A percentile compares a stretch with the other conserved stretches of the same genome.
Conservation (phyloP, 2,113 vertebrate species). For the Seriola quinqueradiata region DNA sequence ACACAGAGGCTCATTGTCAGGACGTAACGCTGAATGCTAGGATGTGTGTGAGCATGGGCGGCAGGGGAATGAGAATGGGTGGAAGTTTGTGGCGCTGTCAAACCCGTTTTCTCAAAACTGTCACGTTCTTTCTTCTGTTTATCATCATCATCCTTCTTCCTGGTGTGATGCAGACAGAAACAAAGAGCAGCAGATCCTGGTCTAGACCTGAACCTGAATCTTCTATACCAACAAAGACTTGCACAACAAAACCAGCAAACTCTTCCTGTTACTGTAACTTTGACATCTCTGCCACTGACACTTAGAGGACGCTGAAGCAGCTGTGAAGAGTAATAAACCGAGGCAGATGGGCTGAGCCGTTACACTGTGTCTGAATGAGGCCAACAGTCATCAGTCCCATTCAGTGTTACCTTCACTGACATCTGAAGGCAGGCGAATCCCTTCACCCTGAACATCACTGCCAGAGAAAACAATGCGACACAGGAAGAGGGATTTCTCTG, state of each 20-base stretch:
- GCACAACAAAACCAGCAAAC: neutral
- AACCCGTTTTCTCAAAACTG: slow-evolving; percentile 1
- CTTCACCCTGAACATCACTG: too few relatives aligned
- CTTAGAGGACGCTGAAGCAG: slow-evolving; percentile 1
- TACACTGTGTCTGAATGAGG: neutral
- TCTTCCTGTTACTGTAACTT: neutral
- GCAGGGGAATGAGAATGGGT: slow-evolving; percentile 31
- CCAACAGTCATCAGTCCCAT: neutral
- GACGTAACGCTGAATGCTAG: neutral
- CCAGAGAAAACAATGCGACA: too few relatives aligned
- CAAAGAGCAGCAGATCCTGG: neutral
- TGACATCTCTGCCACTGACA: slow-evolving; percentile 11
- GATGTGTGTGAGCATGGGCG: slow-evolving; percentile 18
- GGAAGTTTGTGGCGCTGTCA: slow-evolving; percentile 15
- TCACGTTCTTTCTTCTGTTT: neutral
- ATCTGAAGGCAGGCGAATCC: neutral
- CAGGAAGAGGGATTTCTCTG: too few relatives aligned
- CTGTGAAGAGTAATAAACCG: slow-evolving; percentile 12
- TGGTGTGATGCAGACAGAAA: neutral
- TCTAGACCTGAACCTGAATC: neutral
- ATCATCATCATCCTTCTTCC: neutral
- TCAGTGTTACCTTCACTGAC: slow-evolving; percentile 5
- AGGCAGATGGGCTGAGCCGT: slow-evolving; percentile 14
- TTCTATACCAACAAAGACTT: neutral
- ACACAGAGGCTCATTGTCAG: slow-evolving; percentile 35